Base-by-base conservation (phyloP, 23 tunicate genomes). In the Diplosoma virens region DNA sequence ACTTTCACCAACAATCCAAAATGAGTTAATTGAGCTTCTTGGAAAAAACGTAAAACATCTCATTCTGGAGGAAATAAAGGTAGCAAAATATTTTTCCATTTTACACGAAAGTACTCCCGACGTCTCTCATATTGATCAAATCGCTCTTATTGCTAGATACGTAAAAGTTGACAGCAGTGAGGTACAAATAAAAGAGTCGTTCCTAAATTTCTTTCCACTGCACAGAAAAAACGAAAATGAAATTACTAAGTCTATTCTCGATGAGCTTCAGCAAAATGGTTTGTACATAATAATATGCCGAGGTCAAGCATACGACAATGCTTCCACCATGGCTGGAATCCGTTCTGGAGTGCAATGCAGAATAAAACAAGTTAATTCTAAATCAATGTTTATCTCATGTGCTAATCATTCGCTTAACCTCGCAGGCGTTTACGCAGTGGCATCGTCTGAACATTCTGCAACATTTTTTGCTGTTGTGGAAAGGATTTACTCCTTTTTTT, bases 251-350 rank as follows among this genome's bases (percentile, higher is more conserved):
- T 67, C 52, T 35, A 67, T 67, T 36, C 52, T 67, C 74, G 36
- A 67, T 67, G 52, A 67, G 52, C 74, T 67, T 67, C 50, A 67
- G 74, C 52, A 67, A 67, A 67, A 36, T 67, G 74, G 74, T 22
- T 67, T 67, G 27, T 50, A 67, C 74, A 67, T 67, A 67, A 67
- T 67, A 52, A 67, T 67, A 52, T 67, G 74, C 27, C 35, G 74
- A 67, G 74, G 74, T 22, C 74, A 33, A 67, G 74, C 52, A 67
- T 67, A 36, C 52, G 74, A 67, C 74, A 67, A 67, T 67, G 74
- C 74, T 67, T 67, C 74, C 52, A 67, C 74, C 52, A 67, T 67
- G 74, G 50, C 74, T 11, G 74, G 52, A 67, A 22, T 67, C 74
- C 74, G 74, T 37, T 11, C 52, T 67, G 74, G 52, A 67, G 74